Conservation (phyloP, 2,797 vertebrate species). For the Pyrocephalus nanus region DNA sequence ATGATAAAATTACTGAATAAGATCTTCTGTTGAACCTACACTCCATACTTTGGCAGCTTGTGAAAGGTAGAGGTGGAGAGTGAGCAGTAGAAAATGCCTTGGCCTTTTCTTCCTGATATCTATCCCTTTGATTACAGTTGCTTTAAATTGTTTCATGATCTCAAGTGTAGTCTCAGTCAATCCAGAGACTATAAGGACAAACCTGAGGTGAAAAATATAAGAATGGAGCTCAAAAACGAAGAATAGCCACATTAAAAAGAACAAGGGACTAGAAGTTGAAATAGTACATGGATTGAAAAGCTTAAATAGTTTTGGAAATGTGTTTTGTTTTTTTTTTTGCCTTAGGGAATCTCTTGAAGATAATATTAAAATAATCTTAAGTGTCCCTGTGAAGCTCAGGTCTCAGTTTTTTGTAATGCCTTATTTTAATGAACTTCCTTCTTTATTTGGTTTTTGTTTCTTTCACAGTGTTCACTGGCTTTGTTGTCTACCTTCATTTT, state of each 20-base stretch:
- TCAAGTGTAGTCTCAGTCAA: background rate
- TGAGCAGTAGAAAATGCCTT: background rate
- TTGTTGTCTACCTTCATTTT: background rate
- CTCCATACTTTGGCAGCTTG: background rate
- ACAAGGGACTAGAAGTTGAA: background rate
- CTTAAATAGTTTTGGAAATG: background rate
- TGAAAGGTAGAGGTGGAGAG: background rate
- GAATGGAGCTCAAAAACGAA: background rate
- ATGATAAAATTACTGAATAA: background rate
- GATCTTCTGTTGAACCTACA: rapidly evolving
- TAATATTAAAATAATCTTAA: background rate
- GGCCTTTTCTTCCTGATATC: background rate
- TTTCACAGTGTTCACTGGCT: background rate
- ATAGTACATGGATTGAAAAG: background rate
- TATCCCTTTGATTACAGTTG: background rate
- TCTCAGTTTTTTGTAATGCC: background rate
- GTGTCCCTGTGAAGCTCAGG: background rate
- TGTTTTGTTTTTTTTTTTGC: rapidly evolving
- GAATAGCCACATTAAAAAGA: background rate
- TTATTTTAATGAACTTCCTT: background rate
- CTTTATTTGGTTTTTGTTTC: background rate
- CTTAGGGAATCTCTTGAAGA: background rate
- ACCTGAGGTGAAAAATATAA: background rate
- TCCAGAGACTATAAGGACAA: background rate
- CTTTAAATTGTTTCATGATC: background rate